Evolutionary conservation across 2,888 invertebrate genomes (phyloP).

Genomic region (Lasioglossum leucozonium): DNA sequence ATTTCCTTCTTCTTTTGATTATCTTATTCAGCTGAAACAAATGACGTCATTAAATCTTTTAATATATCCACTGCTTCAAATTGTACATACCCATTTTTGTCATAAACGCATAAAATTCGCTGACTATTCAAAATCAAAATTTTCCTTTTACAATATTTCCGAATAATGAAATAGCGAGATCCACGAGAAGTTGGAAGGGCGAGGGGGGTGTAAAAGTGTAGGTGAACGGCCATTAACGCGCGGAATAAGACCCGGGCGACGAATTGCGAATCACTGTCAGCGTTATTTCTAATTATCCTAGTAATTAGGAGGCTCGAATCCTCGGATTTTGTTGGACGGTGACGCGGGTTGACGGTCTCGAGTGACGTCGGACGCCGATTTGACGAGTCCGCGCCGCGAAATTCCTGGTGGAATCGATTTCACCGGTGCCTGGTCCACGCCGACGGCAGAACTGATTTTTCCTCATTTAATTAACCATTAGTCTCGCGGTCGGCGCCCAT

Average conservation of each 20-base stretch:
- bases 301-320: constrained; percentile 29
- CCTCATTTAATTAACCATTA: constrained; percentile 9
- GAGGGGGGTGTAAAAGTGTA: background rate
- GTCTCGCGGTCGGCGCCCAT: background rate
- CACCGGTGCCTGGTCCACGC: background rate
- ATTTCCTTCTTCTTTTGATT: background rate
- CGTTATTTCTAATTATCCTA: constrained; percentile 37
- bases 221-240: background rate
- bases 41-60: background rate
- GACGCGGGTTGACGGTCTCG: constrained; percentile 52
- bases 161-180: background rate
- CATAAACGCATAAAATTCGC: background rate
- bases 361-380: constrained; percentile 42
- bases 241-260: background rate
- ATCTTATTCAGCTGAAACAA: background rate
- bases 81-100: too few relatives aligned
- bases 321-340: constrained; percentile 38
- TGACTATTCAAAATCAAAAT: background rate
- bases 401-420: constrained; percentile 28
- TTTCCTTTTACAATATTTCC: background rate
- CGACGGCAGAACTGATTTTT: constrained; percentile 17
- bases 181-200: background rate
- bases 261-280: constrained; percentile 1
- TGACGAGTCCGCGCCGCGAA: constrained; percentile 40
- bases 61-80: too few relatives aligned